Evolutionary conservation across 2,888 invertebrate genomes (phyloP).

Genomic region (Lamproptera curius): DNA sequence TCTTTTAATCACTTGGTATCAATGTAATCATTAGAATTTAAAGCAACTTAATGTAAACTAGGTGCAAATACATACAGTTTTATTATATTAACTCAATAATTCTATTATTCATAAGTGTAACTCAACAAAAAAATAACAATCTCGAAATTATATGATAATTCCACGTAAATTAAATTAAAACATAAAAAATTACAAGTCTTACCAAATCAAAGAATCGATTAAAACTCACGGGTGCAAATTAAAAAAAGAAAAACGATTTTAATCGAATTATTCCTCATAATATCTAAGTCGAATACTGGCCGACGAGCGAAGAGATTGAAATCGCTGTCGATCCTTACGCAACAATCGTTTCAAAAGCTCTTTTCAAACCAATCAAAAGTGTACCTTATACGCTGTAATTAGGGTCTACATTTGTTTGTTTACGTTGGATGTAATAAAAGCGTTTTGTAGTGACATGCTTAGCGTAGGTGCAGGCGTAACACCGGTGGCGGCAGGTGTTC

Average conservation of each 20-base stretch:
- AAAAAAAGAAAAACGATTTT: constrained; percentile 66
- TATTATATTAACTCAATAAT: no score
- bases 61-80: no score
- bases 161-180: no score
- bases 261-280: constrained; percentile 68
- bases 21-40: no score
- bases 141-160: no score
- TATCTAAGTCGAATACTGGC: constrained; percentile 65
- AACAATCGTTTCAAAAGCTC: constrained; percentile 40
- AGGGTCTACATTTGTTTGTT: constrained; percentile 38
- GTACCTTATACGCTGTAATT: constrained; percentile 37
- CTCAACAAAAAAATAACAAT: no score
- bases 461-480: constrained; percentile 69
- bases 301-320: constrained; percentile 37
- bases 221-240: no score
- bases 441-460: constrained; percentile 42
- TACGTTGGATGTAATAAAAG: constrained; percentile 36
- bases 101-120: no score
- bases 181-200: no score
- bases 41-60: no score
- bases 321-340: constrained; percentile 51
- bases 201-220: no score
- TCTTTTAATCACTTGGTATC: no score
- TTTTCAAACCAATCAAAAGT: constrained; percentile 33
- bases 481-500: constrained; percentile 75